Conservation (phyloP, 2,888 invertebrate genomes). For the Tetranychus truncatus region DNA sequence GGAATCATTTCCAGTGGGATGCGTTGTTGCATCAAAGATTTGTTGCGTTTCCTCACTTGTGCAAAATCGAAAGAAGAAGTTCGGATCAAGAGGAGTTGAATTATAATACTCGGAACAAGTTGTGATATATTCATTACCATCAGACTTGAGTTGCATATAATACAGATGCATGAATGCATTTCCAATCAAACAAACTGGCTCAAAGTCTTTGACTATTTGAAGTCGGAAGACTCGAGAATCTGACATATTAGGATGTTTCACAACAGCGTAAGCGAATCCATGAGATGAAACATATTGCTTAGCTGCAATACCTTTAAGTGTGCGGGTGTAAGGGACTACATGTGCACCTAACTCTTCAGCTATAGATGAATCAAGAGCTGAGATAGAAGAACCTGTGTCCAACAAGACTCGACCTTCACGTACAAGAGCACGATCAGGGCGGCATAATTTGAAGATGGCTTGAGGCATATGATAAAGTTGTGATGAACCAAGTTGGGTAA, state of each 20-base stretch:
- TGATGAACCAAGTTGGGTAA: background rate
- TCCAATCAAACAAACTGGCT: background rate
- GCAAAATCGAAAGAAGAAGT: background rate
- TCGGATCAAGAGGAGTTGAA: background rate
- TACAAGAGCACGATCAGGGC: background rate
- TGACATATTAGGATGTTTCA: background rate
- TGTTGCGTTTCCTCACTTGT: background rate
- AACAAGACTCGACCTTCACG: background rate
- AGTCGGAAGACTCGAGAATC: background rate
- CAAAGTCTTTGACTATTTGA: background rate
- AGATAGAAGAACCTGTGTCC: background rate
- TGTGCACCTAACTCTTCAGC: background rate
- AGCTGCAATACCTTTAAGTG: background rate
- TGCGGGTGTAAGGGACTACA: background rate
- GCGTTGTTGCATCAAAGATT: background rate
- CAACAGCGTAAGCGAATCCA: background rate
- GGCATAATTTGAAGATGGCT: background rate
- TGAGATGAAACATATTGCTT: background rate
- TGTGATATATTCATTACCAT: background rate
- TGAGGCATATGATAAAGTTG: background rate
- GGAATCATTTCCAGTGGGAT: background rate
- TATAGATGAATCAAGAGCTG: background rate
- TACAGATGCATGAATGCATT: background rate
- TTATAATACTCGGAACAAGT: background rate
- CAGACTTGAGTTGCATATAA: background rate